These are phyloP conservation scores for Peromyscus attwateri DNA, from an alignment of 2,797 vertebrate genomes.

Conservation along the genomic window DNA sequence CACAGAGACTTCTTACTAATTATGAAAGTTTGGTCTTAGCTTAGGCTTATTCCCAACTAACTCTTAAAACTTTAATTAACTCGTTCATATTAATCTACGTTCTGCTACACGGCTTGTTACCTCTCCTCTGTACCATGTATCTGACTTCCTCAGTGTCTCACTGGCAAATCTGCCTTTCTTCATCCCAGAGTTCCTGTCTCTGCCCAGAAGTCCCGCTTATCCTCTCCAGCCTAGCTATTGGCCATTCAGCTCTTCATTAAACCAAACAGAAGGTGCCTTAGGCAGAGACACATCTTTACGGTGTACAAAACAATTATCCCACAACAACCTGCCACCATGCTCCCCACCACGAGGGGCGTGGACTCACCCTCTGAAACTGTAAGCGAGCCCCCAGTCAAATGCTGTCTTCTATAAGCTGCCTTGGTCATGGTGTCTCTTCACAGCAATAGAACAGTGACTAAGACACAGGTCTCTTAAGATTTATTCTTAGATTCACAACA, in stretches of 20 bases:
- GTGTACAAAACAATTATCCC: not conserved
- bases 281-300: not conserved
- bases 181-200: not conserved
- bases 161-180: not conserved
- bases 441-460: not conserved
- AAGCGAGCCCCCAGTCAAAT: not conserved
- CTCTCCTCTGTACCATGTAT: not conserved
- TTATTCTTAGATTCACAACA: not conserved
- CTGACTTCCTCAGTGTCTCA: not conserved
- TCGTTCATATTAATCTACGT: not conserved
- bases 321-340: not conserved
- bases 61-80: not conserved
- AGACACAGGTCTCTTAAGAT: not conserved
- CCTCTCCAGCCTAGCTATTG: not conserved
- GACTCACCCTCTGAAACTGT: not conserved
- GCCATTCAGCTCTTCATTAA: not conserved
- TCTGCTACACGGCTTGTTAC: not conserved
- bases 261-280: not conserved
- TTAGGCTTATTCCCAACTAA: not conserved
- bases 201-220: not conserved
- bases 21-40: not conserved
- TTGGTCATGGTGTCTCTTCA: not conserved
- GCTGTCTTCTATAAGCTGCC: not conserved
- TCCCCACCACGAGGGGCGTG: not conserved
- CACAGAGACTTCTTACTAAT: not conserved